phyloP scores from a whole-genome alignment of 1,140 invertebrate genomes.

The Saccostrea glomerata region DNA sequence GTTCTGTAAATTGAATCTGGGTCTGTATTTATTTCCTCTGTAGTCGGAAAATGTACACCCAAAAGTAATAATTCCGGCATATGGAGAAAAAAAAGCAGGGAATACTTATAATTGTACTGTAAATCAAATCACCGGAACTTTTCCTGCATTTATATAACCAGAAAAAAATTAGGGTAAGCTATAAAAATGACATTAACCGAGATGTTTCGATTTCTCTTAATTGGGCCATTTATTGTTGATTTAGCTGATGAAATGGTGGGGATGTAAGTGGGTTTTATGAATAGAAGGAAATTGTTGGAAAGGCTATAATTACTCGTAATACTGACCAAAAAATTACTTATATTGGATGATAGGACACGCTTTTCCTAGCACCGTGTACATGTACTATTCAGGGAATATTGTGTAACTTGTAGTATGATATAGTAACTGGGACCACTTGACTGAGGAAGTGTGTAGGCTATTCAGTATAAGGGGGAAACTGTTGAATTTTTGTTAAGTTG shows the following conservation, averaged over 20 bases:
- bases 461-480: not conserved
- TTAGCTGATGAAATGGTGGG: not conserved
- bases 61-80: not conserved
- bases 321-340: too few relatives aligned
- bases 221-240: not conserved
- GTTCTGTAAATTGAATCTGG: not conserved
- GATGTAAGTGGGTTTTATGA: too few relatives aligned
- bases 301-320: too few relatives aligned
- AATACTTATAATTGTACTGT: not conserved
- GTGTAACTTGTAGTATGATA: too few relatives aligned
- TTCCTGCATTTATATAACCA: not conserved
- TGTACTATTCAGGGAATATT: too few relatives aligned
- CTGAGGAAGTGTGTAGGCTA: not conserved
- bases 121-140: not conserved
- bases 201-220: not conserved
- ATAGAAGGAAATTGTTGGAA: too few relatives aligned
- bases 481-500: not conserved
- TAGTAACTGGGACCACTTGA: too few relatives aligned
- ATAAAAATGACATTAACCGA: not conserved
- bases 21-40: conserved; percentile 3
- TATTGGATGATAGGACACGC: too few relatives aligned
- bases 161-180: not conserved
- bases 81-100: not conserved
- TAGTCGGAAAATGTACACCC: not conserved
- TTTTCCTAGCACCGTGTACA: too few relatives aligned